Evolutionary conservation across 1,140 invertebrate genomes (phyloP).

Genomic region (Lepidurus packardi): DNA sequence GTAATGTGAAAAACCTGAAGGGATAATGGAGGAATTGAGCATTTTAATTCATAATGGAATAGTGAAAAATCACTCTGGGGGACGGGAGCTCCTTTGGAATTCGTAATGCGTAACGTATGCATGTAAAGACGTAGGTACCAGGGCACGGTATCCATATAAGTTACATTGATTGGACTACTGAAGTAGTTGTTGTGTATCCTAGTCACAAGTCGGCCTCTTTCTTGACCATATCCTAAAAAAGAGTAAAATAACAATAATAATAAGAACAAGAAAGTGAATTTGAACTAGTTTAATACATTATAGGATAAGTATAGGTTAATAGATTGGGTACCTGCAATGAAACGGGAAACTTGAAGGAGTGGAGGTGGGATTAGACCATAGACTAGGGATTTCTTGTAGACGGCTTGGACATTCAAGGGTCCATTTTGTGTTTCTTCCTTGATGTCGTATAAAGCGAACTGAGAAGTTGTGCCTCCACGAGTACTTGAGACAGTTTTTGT

Average conservation of each 20-base stretch:
- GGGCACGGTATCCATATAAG: conserved; percentile 62
- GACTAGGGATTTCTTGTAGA: conserved; percentile 47
- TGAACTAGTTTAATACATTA: too few species aligned
- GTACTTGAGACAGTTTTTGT: conserved; percentile 45
- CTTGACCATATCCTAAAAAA: conserved; percentile 56
- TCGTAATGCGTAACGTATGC: conserved; percentile 60
- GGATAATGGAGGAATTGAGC: background rate
- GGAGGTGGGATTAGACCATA: conserved; percentile 57
- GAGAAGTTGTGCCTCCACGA: conserved; percentile 59
- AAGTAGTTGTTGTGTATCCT: conserved; percentile 72
- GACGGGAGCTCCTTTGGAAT: conserved; percentile 25
- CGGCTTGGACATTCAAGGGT: conserved; percentile 62
- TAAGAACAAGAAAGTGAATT: too few species aligned
- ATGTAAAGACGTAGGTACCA: conserved; percentile 92
- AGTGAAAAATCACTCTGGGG: conserved; percentile 30
- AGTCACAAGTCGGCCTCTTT: conserved; percentile 76
- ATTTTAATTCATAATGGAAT: conserved; percentile 7
- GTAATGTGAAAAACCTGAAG: conserved; percentile 51
- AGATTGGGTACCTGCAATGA: conserved; percentile 60
- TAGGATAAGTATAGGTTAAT: conserved; percentile 52
- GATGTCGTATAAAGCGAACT: conserved; percentile 62
- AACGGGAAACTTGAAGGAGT: conserved; percentile 68
- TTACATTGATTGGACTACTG: conserved; percentile 55
- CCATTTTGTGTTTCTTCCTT: conserved; percentile 44
- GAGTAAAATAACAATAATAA: background rate